A percentile compares a stretch with the other conserved stretches of the same genome.
Conservation (phyloP, 2,113 vertebrate genomes). For the Prunella himalayana region DNA sequence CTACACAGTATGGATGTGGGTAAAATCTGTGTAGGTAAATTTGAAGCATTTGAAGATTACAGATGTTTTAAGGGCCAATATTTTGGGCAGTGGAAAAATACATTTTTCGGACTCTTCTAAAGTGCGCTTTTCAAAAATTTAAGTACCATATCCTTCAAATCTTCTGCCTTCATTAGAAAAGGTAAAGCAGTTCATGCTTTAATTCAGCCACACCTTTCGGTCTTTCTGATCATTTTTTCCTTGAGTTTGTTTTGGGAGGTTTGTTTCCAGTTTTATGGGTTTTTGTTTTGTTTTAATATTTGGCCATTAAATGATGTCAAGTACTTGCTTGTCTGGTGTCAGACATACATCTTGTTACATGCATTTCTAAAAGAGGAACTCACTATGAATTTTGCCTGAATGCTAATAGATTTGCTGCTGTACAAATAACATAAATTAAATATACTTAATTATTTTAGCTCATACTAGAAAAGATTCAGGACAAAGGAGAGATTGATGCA, state of each 20-base stretch:
- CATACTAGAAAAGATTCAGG: conserved; percentile 44
- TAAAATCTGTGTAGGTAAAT: neutral
- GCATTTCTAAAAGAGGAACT: neutral
- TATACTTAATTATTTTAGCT: conserved; percentile 66
- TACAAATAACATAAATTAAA: conserved; percentile 58
- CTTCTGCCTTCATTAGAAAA: neutral
- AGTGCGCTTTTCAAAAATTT: neutral
- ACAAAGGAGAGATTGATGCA: conserved; percentile 77
- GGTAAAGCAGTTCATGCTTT: neutral
- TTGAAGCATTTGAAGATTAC: neutral
- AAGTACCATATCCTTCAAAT: neutral
- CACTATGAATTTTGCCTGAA: neutral
- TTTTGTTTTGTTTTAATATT: neutral
- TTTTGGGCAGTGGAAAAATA: neutral
- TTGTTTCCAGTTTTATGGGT: neutral
- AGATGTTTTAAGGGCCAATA: neutral
- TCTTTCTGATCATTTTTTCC: neutral
- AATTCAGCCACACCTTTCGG: neutral
- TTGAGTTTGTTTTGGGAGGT: neutral
- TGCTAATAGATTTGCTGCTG: neutral
- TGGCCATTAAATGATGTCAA: neutral
- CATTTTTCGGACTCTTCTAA: neutral
- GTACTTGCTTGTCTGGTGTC: neutral
- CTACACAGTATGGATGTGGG: neutral
- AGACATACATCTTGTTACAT: neutral